Evolutionary conservation across 2,797 vertebrate genomes (phyloP).

Genomic region (Aulostomus chinensis): DNA sequence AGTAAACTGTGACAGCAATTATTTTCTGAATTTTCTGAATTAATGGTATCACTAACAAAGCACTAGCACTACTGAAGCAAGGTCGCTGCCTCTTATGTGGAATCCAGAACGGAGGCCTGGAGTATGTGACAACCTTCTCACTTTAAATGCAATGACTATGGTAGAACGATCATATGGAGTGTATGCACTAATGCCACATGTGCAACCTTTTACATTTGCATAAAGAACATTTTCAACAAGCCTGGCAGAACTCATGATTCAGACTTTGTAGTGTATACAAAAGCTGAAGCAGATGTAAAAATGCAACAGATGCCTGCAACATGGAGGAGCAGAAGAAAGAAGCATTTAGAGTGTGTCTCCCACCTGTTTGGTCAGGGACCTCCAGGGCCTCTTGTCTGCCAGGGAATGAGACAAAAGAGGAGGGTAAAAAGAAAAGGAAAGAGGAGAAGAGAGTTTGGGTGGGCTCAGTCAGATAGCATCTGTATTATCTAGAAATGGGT

Average conservation of each 20-base stretch:
- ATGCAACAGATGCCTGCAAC: constrained; percentile 48
- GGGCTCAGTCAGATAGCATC: constrained; percentile 75
- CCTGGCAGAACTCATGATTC: not conserved
- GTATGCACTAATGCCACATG: not conserved
- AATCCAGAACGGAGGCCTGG: not conserved
- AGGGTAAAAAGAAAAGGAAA: constrained; percentile 54
- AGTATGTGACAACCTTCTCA: not conserved
- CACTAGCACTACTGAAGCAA: not conserved
- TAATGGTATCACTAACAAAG: not conserved
- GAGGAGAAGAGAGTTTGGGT: constrained; percentile 71
- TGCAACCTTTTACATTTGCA: constrained; percentile 1
- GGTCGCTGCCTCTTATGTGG: not conserved
- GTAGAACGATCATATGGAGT: not conserved
- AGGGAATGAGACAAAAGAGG: constrained; percentile 51
- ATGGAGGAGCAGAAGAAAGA: constrained; percentile 28
- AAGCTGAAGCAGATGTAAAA: constrained; percentile 32
- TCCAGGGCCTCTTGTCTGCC: constrained; percentile 81
- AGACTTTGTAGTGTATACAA: constrained; percentile 10
- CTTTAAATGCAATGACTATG: not conserved
- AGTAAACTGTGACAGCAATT: no score
- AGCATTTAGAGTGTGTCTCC: constrained; percentile 54
- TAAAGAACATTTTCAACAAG: not conserved
- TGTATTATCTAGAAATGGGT: constrained; percentile 74
- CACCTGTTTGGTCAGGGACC: constrained; percentile 84
- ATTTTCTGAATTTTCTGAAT: no score